These are phyloP conservation scores for Ceyx cyanopectus DNA, from an alignment of 2,113 vertebrate species.

Conservation along the genomic window DNA sequence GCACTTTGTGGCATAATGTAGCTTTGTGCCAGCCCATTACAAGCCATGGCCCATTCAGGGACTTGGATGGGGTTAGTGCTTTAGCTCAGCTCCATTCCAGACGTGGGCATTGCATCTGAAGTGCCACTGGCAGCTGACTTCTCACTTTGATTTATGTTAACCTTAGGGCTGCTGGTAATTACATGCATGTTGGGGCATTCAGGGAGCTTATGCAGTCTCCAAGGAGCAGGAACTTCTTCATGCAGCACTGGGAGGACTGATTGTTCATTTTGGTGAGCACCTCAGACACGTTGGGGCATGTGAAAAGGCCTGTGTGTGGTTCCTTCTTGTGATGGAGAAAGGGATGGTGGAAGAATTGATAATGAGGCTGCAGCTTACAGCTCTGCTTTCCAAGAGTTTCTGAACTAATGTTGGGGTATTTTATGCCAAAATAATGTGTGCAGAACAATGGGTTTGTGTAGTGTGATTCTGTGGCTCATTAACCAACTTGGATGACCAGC, in stretches of 20 bases:
- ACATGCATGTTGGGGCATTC: conserved; percentile 47
- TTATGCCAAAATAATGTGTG: neutral
- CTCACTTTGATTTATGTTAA: conserved; percentile 65
- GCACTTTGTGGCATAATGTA: conserved; percentile 60
- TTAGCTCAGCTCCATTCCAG: conserved; percentile 24
- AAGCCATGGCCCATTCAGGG: conserved; percentile 49
- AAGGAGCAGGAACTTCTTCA: conserved; percentile 52
- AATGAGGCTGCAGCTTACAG: neutral
- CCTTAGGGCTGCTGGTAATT: conserved; percentile 63
- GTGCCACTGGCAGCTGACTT: conserved; percentile 68
- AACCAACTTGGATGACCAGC: neutral
- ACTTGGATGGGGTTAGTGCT: conserved; percentile 56
- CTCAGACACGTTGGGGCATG: neutral
- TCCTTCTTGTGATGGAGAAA: neutral
- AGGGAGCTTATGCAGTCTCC: conserved; percentile 34
- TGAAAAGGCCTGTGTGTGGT: conserved; percentile 34
- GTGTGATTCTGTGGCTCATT: neutral
- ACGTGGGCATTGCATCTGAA: conserved; percentile 22
- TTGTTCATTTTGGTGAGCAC: conserved; percentile 31
- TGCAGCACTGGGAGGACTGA: neutral
- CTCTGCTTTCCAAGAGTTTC: neutral
- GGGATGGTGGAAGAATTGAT: conserved; percentile 5
- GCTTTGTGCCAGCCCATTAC: conserved; percentile 67
- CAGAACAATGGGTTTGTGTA: neutral
- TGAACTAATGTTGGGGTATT: conserved; percentile 12